Base-by-base conservation (phyloP, 1,140 invertebrate species). In the Chironomus tepperi region DNA sequence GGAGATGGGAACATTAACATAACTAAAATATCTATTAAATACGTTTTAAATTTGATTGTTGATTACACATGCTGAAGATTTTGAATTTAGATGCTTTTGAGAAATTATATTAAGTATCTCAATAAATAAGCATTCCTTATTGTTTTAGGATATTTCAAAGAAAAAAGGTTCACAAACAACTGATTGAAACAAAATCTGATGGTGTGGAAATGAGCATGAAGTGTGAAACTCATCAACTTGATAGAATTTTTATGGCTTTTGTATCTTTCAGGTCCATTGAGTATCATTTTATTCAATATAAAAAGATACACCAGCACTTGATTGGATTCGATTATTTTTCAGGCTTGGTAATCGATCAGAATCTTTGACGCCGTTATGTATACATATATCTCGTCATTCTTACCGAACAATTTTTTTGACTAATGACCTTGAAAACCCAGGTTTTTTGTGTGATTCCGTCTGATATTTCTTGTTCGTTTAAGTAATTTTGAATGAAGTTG, bases 151-250 rank as follows among this genome's bases (percentile, higher is more conserved):
- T 2, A 34, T 1, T 34, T 34, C 2, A 34, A 34, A 34, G 24
- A 34, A 34, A 34, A 34, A 34, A 34, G 24, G 24, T 34, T 34
- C 24, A 34, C 5, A 34, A 2, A 34, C 1, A 34, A 2, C 24
- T 34, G 24, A 57, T 57, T 57, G 47, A 57, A 57, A n/a, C n/a
- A n/a, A 57, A n/a, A 57, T n/a, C n/a, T 57, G 47, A 57, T 57
- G 47, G 47, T 12, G 47, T 57, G 47, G 9, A 57, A 57, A 57
- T 57, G 47, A 57, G 47, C 47, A 57, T 57, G 47, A 57, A 57
- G 47, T 57, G 47, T 57, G 47, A 57, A 57, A 57, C 12, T 57
- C 47, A 15, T 57, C 47, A 57, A n/a, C 8, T 57, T 57, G 47
- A 57, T 57, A 57, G 47, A 57, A 57, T 15, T 57, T 34, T 57